Evolutionary conservation across 2,888 invertebrate genomes (phyloP), one percentile per base, ranked within the genome.

Genomic region (Chesias legatella): DNA sequence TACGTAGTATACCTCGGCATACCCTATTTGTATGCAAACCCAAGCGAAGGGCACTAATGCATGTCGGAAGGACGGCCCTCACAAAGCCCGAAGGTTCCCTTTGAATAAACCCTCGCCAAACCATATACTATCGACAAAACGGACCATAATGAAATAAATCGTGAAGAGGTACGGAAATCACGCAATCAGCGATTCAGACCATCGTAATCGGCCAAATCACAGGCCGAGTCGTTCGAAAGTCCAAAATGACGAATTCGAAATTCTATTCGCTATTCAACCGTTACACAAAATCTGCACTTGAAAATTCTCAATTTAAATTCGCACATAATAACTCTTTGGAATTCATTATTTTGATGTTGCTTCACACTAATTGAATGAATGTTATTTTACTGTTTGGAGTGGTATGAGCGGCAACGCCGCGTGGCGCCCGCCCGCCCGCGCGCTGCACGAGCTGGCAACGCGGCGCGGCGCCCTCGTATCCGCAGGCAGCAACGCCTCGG

Each of bases 311-410:
- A 51, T 56, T 38, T 38, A 52, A 50, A 56, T 65, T 64, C 53
- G 62, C 61, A 60, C 51, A 58, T 57, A 56, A n/a, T n/a, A 17
- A 56, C 48, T 60, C 58, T 58, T 55, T 62, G 49, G 55, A 62
- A 67, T 69, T 65, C 62, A 67, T 69, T 67, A 67, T 56, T 63
- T 67, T 56, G 58, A 60, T 67, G 59, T 63, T 58, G 56, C 57
- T 60, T 63, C 37, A 66, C 58, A 66, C 59, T 77, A 79, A 76
- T 79, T 79, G 74, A 79, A 82, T 81, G 81, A 81, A 80, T 81
- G 73, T 74, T 76, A 77, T 79, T 73, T 78, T 79, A 78, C 79
- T 76, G 70, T 70, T 67, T 63, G 60, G 70, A 56, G 54, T 29
- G 51, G 56, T 9, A 9, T 10, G 67, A 62, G 59, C 62, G 79